Evolutionary conservation across 2,113 vertebrate genomes (phyloP), one percentile per base, ranked within the genome.

Genomic region (Callipepla squamata): DNA sequence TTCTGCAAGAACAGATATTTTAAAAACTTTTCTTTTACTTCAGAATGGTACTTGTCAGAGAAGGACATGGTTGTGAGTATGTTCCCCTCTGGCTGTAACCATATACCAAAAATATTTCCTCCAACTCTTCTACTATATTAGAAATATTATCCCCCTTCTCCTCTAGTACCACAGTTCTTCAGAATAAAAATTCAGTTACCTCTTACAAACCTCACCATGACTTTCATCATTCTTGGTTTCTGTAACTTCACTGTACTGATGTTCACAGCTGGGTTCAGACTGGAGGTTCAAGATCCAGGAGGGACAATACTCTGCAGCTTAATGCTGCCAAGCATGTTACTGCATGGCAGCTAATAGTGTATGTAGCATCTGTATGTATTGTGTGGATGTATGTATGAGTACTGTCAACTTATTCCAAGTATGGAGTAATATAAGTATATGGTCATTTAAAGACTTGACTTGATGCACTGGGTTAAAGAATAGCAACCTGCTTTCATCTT

Each of bases 321-420:
- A 34, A 15, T 26, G 30, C 28, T 68, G 44, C 36, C 53, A n/a
- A 23, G 40, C 15, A 18, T 6, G 5, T 51, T 58, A 62, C 28
- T 73, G 36, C 75, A 34, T 30, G 28, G 5, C 36, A 48, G 40
- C 51, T 72, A 21, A 28, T n/a, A 28, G 18, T 34, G 50, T 70
- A 18, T 70, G 21, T 15, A 2, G 42, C 42, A 22, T 36, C 21
- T 10, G 1, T 57, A 23, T 23, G 16, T 78, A 21, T 70, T 18
- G 12, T 2, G 15, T 30, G 7, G 26, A 1, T 34, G 15, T 55
- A 55, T 22, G 51, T 32, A 3, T 40, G 0, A 61, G 16, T 42
- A 9, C 62, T 78, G 63, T 28, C 79, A 61, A 80, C 30, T 87
- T 85, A 50, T 19, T 47, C 36, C 36, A 48, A 73, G 72, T 57